Base-by-base conservation (phyloP, 1,140 invertebrate genomes). In the Frieseomelitta varia region DNA sequence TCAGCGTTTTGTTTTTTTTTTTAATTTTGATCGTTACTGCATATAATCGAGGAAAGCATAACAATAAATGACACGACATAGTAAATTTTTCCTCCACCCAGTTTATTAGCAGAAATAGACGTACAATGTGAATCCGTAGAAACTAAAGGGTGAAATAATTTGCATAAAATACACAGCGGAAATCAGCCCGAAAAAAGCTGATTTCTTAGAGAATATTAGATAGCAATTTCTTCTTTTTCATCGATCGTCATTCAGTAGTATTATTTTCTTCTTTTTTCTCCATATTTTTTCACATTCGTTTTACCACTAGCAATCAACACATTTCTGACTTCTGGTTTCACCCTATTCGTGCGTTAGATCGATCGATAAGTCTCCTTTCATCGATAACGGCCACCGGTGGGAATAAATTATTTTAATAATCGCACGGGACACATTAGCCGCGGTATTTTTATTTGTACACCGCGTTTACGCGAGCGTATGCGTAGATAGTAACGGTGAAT, bases 401-500 rank as follows among this genome's bases (percentile, higher is more conserved):
- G 30, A 79, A 84, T 71, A 84, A 79, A 84, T 84, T 79, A 79
- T 84, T 79, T 79, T 84, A 84, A 84, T 84, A 84, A 79, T 69
- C 81, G 56, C 69, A 30, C 15, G 34, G 19, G 56, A 34, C 58
- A 34, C 76, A 79, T 79, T 63, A 56, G 67, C 4, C 11, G 14
- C 51, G 78, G 21, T 65, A 84, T 84, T 80, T 68, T 81, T 80
- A 73, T 80, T 80, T 58, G 53, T 56, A 67, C 56, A 34, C 51
- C 51, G 65, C 61, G 56, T 61, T 84, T 72, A 61, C 71, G 61
- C 24, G 30, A 39, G 27, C 77, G 61, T 58, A 56, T 75, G 71
- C 47, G 87, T 84, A 86, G 74, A 69, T 89, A 87, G 79, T 85
- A 82, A 79, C 85, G 71, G 65, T 81, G 69, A 87, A 82, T 87